Evolutionary conservation across 2,113 vertebrate species (phyloP), one percentile per base, ranked within the genome.

Genomic region (Bombycilla garrulus): DNA sequence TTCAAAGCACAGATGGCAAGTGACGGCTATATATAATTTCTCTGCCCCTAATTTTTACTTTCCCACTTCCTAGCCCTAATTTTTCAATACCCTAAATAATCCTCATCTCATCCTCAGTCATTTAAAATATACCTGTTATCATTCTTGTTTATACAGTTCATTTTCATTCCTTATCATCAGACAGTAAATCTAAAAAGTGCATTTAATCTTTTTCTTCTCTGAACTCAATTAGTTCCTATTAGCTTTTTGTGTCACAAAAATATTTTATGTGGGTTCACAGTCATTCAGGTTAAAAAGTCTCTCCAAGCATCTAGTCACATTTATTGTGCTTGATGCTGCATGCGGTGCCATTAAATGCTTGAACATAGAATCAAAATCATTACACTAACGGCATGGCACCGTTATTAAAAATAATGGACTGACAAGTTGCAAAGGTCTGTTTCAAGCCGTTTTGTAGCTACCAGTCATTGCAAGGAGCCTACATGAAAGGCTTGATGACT

Each of bases 321-420:
- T 91, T 91, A 48, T 60, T 81, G 72, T 35, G 58, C 26, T 90
- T 67, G 56, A 35, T 66, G 56, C 48, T 2, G 3, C 53, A 53
- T 74, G 48, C 40, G 38, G 64, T 38, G 83, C 67, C 58, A 77
- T 74, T 80, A 85, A 84, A 62, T 8, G 15, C 53, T 56, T 73
- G 64, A 92, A n/a, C 81, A 53, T 6, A 82, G 67, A 84, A 78
- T 40, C 64, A 84, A 61, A 92, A 78, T 64, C 69, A 64, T 88
- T 83, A 74, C 65, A 66, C 24, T 56, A 84, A 64, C 47, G 42
- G 51, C 54, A 62, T 17, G 53, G 69, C 35, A 74, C 51, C 0
- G 1, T 74, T 86, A 86, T 56, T 88, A 81, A 86, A 87, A 89
- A 94, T 88, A 92, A 88, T 51, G 76, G 80, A 72, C 56, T 71